A percentile compares a stretch with the other conserved stretches of the same genome.
These are phyloP conservation scores for Apodemia hepburni DNA, from an alignment of 2,888 invertebrate genomes.

Conservation along the genomic window DNA sequence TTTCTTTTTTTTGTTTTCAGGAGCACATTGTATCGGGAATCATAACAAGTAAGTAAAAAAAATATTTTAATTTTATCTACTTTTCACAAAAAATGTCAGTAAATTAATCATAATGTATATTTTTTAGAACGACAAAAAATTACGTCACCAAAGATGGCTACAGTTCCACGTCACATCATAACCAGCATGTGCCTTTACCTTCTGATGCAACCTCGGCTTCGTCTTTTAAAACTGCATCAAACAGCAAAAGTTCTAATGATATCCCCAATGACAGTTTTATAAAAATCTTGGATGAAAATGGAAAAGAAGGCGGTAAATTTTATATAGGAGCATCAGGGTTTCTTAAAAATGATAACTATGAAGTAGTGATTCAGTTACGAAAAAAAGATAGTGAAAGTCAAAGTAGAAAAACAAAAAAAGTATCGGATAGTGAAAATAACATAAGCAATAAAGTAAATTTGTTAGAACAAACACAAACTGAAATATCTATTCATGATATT, in stretches of 20 bases:
- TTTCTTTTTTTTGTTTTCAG: no score
- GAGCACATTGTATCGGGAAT: no score
- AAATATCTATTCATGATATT: not conserved
- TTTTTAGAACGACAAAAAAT: slow-evolving; percentile 6
- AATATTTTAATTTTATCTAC: no score
- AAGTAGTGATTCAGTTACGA: slow-evolving; percentile 66
- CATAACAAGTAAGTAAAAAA: no score
- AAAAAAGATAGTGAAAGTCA: slow-evolving; percentile 48
- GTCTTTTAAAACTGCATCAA: slow-evolving; percentile 49
- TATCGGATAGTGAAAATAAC: not conserved
- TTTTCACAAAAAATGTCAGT: not conserved
- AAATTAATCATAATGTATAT: not conserved
- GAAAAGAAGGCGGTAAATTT: slow-evolving; percentile 57
- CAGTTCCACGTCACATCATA: not conserved
- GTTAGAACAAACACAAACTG: not conserved
- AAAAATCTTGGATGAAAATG: slow-evolving; percentile 51
- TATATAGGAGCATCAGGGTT: slow-evolving; percentile 62
- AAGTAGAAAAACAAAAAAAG: not conserved
- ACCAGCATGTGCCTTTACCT: slow-evolving; percentile 27
- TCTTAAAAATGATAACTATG: slow-evolving; percentile 61
- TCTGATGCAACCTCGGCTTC: slow-evolving; percentile 46
- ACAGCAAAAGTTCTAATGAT: slow-evolving; percentile 38
- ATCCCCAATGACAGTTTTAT: slow-evolving; percentile 46
- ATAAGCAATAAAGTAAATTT: not conserved
- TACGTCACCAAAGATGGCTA: not conserved